Evolutionary conservation across 2,888 invertebrate genomes (phyloP).

Genomic region (Saturnia japonica): DNA sequence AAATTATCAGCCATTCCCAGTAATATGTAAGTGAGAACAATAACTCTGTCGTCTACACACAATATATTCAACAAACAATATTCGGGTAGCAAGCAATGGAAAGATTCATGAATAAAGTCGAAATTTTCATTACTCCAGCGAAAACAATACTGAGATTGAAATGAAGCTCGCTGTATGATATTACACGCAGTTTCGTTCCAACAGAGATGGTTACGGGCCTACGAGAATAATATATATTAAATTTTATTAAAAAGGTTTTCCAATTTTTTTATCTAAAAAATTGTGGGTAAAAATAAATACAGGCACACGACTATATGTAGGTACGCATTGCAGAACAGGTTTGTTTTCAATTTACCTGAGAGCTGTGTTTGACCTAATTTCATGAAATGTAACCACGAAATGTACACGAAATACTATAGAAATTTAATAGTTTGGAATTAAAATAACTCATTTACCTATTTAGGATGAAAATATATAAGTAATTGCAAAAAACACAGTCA

Average conservation of each 20-base stretch:
- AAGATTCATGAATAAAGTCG: slow-evolving; percentile 48
- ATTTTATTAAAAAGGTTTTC: slow-evolving; percentile 34
- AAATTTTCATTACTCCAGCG: slow-evolving; percentile 61
- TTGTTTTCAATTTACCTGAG: slow-evolving; percentile 57
- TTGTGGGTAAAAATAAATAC: slow-evolving; percentile 24
- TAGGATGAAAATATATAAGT: background rate
- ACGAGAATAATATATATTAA: slow-evolving; percentile 15
- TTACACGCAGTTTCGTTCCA: slow-evolving; percentile 50
- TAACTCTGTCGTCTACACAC: slow-evolving; percentile 28
- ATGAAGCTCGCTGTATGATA: slow-evolving; percentile 55
- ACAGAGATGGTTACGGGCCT: slow-evolving; percentile 29
- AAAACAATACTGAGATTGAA: slow-evolving; percentile 59
- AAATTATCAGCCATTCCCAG: background rate
- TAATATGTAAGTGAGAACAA: slow-evolving; percentile 17
- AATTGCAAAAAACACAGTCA: background rate
- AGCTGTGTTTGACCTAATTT: slow-evolving; percentile 58
- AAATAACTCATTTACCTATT: background rate
- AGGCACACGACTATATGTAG: slow-evolving; percentile 33
- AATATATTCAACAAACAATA: slow-evolving; percentile 27
- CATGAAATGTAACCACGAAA: slow-evolving; percentile 22
- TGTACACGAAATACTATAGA: slow-evolving; percentile 17
- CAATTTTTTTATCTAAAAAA: slow-evolving; percentile 16
- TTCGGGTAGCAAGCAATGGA: slow-evolving; percentile 41
- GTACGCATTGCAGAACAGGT: slow-evolving; percentile 30
- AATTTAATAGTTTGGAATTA: slow-evolving; percentile 1